phyloP scores from a whole-genome alignment of 2,113 vertebrate genomes.

The Apodemus speciosus region DNA sequence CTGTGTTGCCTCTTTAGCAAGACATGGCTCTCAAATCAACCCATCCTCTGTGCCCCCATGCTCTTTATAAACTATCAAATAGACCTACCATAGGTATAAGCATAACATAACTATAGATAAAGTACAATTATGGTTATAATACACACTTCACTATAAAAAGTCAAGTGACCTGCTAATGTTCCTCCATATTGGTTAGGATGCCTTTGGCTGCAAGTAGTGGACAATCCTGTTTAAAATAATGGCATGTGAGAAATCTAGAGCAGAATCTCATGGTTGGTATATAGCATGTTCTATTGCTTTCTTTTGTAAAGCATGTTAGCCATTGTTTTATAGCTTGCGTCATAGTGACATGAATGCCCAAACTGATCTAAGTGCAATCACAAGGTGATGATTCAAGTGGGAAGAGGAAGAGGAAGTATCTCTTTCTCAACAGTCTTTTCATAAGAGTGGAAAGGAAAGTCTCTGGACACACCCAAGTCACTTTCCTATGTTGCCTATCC shows the following conservation, averaged over 20 bases:
- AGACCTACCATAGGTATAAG: background rate
- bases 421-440: background rate
- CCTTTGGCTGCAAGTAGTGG: background rate
- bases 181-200: background rate
- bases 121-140: background rate
- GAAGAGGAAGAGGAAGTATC: background rate
- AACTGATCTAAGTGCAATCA: background rate
- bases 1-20: background rate
- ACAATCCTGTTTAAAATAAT: background rate
- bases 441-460: background rate
- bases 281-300: background rate
- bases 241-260: background rate
- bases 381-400: background rate
- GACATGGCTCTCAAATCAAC: background rate
- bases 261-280: background rate
- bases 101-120: background rate
- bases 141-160: background rate
- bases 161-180: background rate
- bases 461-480: background rate
- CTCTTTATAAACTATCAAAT: background rate
- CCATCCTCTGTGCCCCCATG: background rate
- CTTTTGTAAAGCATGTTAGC: background rate
- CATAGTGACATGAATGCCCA: background rate
- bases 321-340: background rate
- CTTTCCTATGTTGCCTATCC: background rate